These are phyloP conservation scores for Trogon melanurus DNA, from an alignment of 2,113 vertebrate genomes.

Conservation along the genomic window DNA sequence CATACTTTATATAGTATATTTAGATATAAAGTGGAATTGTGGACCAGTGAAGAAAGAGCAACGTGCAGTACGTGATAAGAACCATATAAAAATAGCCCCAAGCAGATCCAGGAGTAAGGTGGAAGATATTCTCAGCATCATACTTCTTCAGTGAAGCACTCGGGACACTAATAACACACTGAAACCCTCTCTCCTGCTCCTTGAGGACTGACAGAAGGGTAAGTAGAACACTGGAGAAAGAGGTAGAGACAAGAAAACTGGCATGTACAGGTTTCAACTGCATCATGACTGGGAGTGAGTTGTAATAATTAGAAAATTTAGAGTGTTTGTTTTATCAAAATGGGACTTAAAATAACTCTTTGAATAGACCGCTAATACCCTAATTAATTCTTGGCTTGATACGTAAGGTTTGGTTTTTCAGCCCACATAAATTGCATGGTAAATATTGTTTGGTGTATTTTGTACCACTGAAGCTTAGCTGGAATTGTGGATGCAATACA, in stretches of 20 bases:
- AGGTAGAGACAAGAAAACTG: background rate
- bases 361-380: background rate
- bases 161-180: fast-evolving
- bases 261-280: background rate
- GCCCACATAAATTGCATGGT: background rate
- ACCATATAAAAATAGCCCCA: constrained; percentile 40
- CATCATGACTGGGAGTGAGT: background rate
- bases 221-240: background rate
- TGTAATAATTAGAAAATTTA: background rate
- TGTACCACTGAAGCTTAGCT: background rate
- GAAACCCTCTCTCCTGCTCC: background rate
- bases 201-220: background rate
- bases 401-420: background rate
- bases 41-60: background rate
- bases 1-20: background rate
- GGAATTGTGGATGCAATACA: background rate
- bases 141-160: background rate
- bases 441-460: background rate
- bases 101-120: background rate
- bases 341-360: background rate
- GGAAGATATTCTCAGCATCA: background rate
- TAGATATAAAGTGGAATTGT: constrained; percentile 2
- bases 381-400: background rate
- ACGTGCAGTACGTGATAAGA: constrained; percentile 26
- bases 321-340: background rate